Evolutionary conservation across 2,797 vertebrate species (phyloP).

Genomic region (Sebastes iracundus): DNA sequence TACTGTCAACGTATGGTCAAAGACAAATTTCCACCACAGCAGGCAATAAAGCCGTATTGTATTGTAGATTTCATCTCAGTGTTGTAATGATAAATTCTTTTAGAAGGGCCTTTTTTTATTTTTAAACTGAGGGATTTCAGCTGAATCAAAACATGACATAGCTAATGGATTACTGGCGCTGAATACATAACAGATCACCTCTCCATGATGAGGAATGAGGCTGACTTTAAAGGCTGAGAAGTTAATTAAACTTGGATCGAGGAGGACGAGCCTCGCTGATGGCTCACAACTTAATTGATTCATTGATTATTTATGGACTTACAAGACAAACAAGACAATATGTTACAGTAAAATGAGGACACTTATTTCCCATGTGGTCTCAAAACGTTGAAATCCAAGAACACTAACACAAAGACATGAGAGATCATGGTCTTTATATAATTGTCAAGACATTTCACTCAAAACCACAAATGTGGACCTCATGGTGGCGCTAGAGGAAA

Average conservation of each 20-base stretch:
- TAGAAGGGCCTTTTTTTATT: not conserved
- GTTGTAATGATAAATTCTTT: not conserved
- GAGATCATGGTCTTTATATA: not conserved
- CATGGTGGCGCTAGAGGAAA: not conserved
- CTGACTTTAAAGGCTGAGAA: conserved; percentile 20
- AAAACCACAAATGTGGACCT: not conserved
- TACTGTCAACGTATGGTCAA: conserved; percentile 9
- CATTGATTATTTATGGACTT: conserved; percentile 13
- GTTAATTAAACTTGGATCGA: conserved; percentile 21
- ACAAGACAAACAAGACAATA: conserved; percentile 2
- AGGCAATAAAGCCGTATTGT: not conserved
- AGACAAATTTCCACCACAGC: not conserved
- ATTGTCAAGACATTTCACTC: not conserved
- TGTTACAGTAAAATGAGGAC: not conserved
- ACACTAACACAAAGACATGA: not conserved
- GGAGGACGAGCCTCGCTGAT: not conserved
- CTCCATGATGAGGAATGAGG: not conserved
- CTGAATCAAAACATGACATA: not conserved
- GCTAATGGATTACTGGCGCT: conserved; percentile 12
- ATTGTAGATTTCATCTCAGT: not conserved
- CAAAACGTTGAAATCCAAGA: not conserved
- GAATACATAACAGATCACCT: conserved; percentile 8
- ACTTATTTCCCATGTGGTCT: not conserved
- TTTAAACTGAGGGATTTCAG: not conserved
- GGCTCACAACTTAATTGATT: not conserved